phyloP scores from a whole-genome alignment of 2,797 vertebrate genomes.

The Gadopsis marmoratus region DNA sequence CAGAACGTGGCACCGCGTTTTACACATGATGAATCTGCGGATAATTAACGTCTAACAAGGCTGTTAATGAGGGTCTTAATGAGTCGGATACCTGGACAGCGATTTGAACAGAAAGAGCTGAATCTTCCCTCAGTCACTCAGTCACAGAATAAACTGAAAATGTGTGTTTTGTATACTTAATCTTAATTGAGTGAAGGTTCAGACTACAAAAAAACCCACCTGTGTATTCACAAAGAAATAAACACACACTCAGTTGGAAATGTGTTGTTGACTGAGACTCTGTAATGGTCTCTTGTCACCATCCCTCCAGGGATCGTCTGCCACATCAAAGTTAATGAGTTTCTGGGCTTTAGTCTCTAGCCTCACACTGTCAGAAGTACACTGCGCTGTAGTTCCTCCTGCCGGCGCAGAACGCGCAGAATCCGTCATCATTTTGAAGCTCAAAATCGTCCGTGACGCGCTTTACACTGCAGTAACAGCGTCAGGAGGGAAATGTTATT shows the following conservation, averaged over 20 bases:
- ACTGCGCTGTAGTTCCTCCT: not conserved
- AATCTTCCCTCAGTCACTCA: conserved; percentile 1
- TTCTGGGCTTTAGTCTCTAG: conserved; percentile 29
- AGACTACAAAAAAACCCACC: not conserved
- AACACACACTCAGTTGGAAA: conserved; percentile 1
- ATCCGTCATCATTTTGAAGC: conserved; percentile 11
- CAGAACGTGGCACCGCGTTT: conserved; percentile 65
- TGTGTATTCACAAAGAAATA: conserved; percentile 13
- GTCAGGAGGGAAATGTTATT: not conserved
- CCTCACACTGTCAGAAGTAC: conserved; percentile 14
- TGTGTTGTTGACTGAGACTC: conserved; percentile 31
- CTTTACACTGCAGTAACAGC: not conserved
- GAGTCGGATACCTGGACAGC: conserved; percentile 66
- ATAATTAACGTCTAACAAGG: conserved; percentile 76
- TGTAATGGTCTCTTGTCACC: conserved; percentile 4
- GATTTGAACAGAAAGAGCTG: conserved; percentile 38
- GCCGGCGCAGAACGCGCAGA: not conserved
- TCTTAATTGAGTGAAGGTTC: not conserved
- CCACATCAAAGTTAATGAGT: conserved; percentile 52
- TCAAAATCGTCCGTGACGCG: not conserved
- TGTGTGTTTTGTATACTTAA: not conserved
- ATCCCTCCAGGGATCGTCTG: conserved; percentile 25
- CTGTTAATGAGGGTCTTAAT: conserved; percentile 69
- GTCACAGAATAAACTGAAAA: not conserved
- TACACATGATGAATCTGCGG: conserved; percentile 70